A percentile compares a stretch with the other conserved stretches of the same genome.
Evolutionary conservation across 1,140 invertebrate species (phyloP).

Genomic region (Macrotrachela quadricornifera): DNA sequence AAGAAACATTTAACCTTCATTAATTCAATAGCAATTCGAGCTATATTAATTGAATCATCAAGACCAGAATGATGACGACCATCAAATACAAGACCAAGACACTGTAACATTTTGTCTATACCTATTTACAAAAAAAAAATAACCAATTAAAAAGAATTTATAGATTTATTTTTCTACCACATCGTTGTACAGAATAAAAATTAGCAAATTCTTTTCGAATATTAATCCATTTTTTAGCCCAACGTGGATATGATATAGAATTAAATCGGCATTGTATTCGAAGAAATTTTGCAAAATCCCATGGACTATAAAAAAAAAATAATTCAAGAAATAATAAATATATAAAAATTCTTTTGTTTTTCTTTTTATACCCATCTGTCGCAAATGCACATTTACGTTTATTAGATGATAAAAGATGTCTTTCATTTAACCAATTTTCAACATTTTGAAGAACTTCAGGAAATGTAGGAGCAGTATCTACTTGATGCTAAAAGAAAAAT

Average conservation of each 20-base stretch:
- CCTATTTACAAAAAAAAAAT: no score
- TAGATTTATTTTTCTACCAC: background rate
- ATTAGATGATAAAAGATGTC: constrained; percentile 19
- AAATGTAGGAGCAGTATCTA: constrained; percentile 36
- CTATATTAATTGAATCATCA: constrained; percentile 42
- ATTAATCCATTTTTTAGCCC: constrained; percentile 38
- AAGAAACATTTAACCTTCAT: constrained; percentile 35
- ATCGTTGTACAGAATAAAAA: constrained; percentile 1
- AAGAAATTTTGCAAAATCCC: constrained; percentile 42
- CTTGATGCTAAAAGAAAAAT: constrained; percentile 26
- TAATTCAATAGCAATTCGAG: constrained; percentile 33
- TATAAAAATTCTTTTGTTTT: no score
- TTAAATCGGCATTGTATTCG: constrained; percentile 38
- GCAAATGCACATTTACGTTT: constrained; percentile 33
- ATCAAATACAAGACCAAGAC: constrained; percentile 35
- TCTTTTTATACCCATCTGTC: constrained; percentile 35
- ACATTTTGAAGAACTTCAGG: constrained; percentile 34
- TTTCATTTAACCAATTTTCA: constrained; percentile 33
- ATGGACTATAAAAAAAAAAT: constrained; percentile 11
- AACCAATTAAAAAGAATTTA: no score
- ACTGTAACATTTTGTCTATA: constrained; percentile 33
- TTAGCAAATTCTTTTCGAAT: constrained; percentile 30
- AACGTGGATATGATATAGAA: constrained; percentile 32
- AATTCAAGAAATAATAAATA: no score
- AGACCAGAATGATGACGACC: constrained; percentile 37